Evolutionary conservation across 2,888 invertebrate species (phyloP), one percentile per base, ranked within the genome.

Genomic region (Oligia latruncula): DNA sequence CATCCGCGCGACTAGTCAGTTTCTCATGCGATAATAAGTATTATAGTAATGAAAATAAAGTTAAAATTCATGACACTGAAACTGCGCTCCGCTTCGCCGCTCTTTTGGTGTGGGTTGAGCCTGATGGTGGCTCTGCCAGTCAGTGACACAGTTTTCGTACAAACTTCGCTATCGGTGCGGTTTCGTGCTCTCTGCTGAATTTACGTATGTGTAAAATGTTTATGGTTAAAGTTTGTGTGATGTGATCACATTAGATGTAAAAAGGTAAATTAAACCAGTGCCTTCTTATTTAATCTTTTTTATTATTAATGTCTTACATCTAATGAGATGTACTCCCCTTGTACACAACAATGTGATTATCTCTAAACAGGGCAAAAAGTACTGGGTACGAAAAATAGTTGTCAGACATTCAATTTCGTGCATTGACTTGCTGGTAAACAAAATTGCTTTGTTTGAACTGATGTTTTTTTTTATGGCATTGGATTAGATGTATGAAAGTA

Each of bases 401-500:
- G 68, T 78, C 75, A 75, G 76, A 74, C 71, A 75, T 72, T 66
- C 23, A 80, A 85, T 80, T 82, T 82, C 74, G 81, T 76, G 79
- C 17, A 71, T 84, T 43, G 55, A 71, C 20, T 43, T 58, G 35
- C n/a, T 83, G 84, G 74, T 68, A 55, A 60, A 74, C 67, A 84
- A 74, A 73, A 62, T 58, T 58, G 68, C 71, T 84, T 81, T 86
- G 65, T 91, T 93, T 92, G 91, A 93, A 94, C 92, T 93, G 91
- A 89, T 90, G 80, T 67, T 66, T 75, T 60, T 66, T 75, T 60
- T 49, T 49, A n/a, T 94, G 95, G 95, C 94, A 91, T 91, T 90
- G 85, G 80, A 91, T 91, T 90, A 85, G 80, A 83, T 86, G 71
- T 82, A 84, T 83, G 89, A 89, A 49, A 49, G 49, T 15, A 15